phyloP scores from a whole-genome alignment of 1,140 invertebrate species.

The Drosophila persimilis region DNA sequence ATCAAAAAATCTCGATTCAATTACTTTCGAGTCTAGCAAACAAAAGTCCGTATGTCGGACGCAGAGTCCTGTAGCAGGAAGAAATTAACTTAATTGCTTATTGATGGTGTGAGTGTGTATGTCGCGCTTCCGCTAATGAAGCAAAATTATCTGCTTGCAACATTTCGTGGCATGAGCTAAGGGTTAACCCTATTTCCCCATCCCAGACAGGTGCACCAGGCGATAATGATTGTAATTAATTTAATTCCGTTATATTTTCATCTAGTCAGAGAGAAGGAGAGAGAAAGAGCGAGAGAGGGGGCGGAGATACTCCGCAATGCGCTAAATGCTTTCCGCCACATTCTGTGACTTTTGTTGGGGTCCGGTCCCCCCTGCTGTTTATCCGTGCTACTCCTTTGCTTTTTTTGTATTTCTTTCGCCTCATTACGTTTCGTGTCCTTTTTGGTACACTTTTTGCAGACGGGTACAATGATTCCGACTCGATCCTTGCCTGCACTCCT shows the following conservation, averaged over 20 bases:
- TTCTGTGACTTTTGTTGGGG: conserved; percentile 44
- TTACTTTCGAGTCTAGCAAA: conserved; percentile 37
- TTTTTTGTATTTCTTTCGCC: conserved; percentile 36
- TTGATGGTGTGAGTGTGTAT: conserved; percentile 19
- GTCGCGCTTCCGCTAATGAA: conserved; percentile 60
- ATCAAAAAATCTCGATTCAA: conserved; percentile 48
- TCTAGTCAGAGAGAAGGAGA: conserved; percentile 50
- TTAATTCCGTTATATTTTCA: conserved; percentile 82
- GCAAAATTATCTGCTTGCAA: conserved; percentile 61
- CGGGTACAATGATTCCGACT: too few relatives aligned
- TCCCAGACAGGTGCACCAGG: conserved; percentile 20
- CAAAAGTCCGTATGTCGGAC: background rate
- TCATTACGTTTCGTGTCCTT: conserved; percentile 63
- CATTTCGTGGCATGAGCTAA: conserved; percentile 33
- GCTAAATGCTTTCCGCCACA: conserved; percentile 67
- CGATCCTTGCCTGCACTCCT: too few relatives aligned
- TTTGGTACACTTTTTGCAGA: background rate
- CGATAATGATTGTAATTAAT: conserved; percentile 82
- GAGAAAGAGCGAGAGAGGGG: conserved; percentile 3
- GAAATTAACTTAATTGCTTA: conserved; percentile 65
- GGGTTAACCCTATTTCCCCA: too few relatives aligned
- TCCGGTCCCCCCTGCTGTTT: background rate
- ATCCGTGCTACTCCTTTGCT: background rate
- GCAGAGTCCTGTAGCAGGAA: conserved; percentile 4
- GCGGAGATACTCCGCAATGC: conserved; percentile 65